Conservation (phyloP, 1,140 invertebrate species). For the Zaprionus vittiger region DNA sequence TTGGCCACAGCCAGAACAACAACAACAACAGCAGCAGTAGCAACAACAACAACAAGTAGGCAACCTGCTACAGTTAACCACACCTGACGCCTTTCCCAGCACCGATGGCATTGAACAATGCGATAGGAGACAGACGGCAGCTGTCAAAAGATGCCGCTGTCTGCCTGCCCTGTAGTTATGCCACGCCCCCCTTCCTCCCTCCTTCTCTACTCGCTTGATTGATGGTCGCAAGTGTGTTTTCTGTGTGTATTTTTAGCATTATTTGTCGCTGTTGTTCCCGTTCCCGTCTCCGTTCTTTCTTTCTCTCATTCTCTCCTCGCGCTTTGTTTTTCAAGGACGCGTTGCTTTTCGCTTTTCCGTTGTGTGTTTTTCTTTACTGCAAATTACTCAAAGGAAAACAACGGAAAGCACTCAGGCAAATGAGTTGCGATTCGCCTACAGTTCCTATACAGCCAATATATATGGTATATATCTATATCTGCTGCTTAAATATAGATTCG, state of each 20-base stretch:
- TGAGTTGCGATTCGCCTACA: slow-evolving; percentile 53
- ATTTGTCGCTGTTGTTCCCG: background rate
- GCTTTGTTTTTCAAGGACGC: slow-evolving; percentile 15
- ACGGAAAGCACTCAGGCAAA: slow-evolving; percentile 77
- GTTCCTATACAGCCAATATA: background rate
- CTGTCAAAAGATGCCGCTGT: slow-evolving; percentile 25
- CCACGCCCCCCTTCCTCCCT: background rate
- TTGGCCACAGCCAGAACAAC: slow-evolving; percentile 37
- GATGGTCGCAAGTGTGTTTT: slow-evolving; percentile 23
- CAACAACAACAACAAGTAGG: slow-evolving; percentile 29
- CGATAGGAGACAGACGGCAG: slow-evolving; percentile 19
- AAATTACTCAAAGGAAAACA: slow-evolving; percentile 63
- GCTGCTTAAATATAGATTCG: background rate
- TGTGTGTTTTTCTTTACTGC: slow-evolving; percentile 32
- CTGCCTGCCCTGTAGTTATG: background rate
- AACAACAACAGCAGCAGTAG: slow-evolving; percentile 42
- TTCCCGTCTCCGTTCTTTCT: background rate
- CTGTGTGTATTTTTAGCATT: slow-evolving; percentile 18
- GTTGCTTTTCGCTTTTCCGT: background rate
- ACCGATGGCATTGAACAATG: slow-evolving; percentile 26
- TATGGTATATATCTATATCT: background rate
- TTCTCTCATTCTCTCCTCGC: background rate
- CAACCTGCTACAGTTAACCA: slow-evolving; percentile 33
- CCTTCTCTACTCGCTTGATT: slow-evolving; percentile 15
- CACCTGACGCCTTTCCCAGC: slow-evolving; percentile 58